Evolutionary conservation across 1,140 invertebrate genomes (phyloP).

Genomic region (Diabrotica undecimpunctata): DNA sequence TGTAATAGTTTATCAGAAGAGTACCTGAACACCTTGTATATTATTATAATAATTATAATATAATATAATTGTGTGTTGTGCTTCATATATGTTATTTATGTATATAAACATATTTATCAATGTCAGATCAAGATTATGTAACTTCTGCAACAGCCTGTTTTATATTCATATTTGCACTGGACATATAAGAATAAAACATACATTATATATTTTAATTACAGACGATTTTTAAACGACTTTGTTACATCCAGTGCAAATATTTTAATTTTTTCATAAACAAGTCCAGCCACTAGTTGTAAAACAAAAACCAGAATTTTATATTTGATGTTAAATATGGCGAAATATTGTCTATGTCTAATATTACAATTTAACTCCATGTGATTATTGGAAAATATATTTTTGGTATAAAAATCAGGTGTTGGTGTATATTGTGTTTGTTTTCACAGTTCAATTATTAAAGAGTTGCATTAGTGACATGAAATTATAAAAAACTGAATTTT

Average conservation of each 20-base stretch:
- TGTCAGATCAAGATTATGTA: no score
- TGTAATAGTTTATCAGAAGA: neutral
- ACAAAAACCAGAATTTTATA: constrained; percentile 28
- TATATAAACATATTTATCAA: constrained; percentile 1
- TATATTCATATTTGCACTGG: neutral
- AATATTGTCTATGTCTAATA: constrained; percentile 29
- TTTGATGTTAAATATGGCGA: constrained; percentile 30
- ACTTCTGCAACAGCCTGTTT: no score
- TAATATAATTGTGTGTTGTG: neutral
- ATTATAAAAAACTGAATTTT: no score
- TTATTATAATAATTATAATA: neutral
- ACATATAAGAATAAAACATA: neutral
- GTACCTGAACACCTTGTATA: neutral
- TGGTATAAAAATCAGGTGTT: constrained; percentile 35
- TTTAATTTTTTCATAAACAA: constrained; percentile 10
- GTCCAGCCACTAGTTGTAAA: constrained; percentile 21
- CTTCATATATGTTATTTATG: neutral
- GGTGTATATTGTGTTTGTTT: constrained; percentile 15
- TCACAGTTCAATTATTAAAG: neutral
- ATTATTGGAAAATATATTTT: constrained; percentile 47
- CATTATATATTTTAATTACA: no score
- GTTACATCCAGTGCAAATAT: constrained; percentile 1
- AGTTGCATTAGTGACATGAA: no score
- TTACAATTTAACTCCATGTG: constrained; percentile 37
- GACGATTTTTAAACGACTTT: neutral